Evolutionary conservation across 1,140 invertebrate species (phyloP), one percentile per base, ranked within the genome.

Genomic region (Micrasema longulum): DNA sequence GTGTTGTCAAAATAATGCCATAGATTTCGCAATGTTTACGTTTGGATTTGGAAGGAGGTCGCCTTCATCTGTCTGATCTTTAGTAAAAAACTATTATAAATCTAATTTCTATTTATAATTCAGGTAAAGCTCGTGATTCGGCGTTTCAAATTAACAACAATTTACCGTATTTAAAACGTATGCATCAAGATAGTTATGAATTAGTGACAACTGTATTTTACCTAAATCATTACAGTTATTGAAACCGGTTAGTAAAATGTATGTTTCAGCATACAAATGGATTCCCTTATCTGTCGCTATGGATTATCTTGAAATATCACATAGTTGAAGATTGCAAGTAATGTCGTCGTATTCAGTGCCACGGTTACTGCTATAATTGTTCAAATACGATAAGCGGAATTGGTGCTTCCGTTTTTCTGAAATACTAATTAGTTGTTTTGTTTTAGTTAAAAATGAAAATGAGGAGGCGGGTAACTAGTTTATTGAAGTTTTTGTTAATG

Each of bases 401-500:
- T 23, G 1, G 50, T 26, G 50, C 20, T 26, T 53, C 50, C 50
- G 23, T 31, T 53, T 31, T 11, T 35, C 1, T 12, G 7, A 31
- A 23, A 53, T 23, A 22, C 23, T 53, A 26, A 53, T 53, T 26
- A 53, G 26, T 2, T 31, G 43, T 48, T 64, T 31, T 18, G 14
- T 47, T 64, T 48, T 20, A 64, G 38, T 45, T 53, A 22, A 16
- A 50, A 23, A 68, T 41, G 62, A 65, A 73, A 60, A 70, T 76
- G 71, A 57, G 64, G 48, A 71, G 74, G 48, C 69, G 72, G 23
- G 47, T 76, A 14, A 53, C 50, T 14, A 71, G 71, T 38, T 36
- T 72, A 14, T 20, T 76, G 18, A 76, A 76, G 64, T 73, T 76
- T 45, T 9, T 73, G 41, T 35, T 72, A 4, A 63, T 76, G 50